Evolutionary conservation across 2,797 vertebrate genomes (phyloP), one percentile per base, ranked within the genome.

Genomic region (Gallinago stenura): DNA sequence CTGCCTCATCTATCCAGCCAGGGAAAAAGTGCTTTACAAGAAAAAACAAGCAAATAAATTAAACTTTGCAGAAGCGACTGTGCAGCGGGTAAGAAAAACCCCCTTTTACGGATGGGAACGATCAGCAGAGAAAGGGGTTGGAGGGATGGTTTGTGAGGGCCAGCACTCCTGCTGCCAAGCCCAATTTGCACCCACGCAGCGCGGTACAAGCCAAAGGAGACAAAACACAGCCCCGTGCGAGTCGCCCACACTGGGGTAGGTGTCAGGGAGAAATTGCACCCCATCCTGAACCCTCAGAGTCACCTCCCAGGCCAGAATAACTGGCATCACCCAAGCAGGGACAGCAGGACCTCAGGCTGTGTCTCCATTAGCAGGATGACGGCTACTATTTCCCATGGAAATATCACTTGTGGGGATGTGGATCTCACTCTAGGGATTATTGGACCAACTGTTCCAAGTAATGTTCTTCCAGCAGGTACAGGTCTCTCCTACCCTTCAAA

Each of bases 391-490:
- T 51, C 60, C 56, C 41, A 33, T 2, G 54, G 50, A 20, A 78
- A 57, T 7, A 30, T 5, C 60, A 37, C 48, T 9, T 20, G 54
- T 13, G 15, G 66, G 46, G 37, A 37, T 19, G 17, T 1, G 24
- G 66, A 7, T 56, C 60, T 48, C 64, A 12, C 37, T 76, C 30
- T 1, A 10, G 41, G 33, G 61, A 41, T 66, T 50, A 37, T 8
- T 1, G 6, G 19, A 43, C n/a, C 31, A 61, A 16, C 10, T 0
- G 5, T 31, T 18, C 58, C 2, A 3, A 58, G 25, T 4, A 18
- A 28, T 0, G 1, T 18, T 21, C 41, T 24, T 1, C 0, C 24
- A 5, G n/a, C 17, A 14, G 39, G 24, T 20, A 30, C 33, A 11
- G 43, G 30, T 35, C 51, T 28, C 64, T 12, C 2, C 4, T 15